Conservation (phyloP, 2,797 vertebrate genomes). For the Melanotaenia parkinsoni region DNA sequence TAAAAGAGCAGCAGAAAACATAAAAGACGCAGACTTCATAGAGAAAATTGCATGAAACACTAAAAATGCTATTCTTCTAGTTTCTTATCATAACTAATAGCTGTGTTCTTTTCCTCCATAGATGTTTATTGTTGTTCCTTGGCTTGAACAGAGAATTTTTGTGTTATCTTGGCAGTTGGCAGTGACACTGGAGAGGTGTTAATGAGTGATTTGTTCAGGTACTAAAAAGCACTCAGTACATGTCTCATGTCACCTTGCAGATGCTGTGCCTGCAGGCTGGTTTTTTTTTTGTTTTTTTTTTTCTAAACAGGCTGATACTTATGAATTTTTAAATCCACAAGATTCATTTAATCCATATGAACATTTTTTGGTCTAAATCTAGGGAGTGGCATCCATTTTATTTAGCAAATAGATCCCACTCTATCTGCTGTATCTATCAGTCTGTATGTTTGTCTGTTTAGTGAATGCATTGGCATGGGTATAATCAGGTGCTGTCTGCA, state of each 20-base stretch:
- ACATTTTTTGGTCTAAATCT: neutral
- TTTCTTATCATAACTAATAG: neutral
- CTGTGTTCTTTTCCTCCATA: neutral
- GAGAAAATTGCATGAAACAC: neutral
- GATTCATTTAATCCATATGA: neutral
- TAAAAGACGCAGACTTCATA: neutral
- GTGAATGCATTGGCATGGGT: neutral
- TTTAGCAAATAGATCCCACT: neutral
- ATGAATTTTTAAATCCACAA: constrained; percentile 9
- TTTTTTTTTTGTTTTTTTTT: constrained; percentile 3
- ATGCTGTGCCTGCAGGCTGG: constrained; percentile 11
- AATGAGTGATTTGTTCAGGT: constrained; percentile 26
- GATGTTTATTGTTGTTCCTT: constrained; percentile 3
- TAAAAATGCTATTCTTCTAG: neutral
- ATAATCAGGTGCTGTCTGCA: constrained; percentile 10
- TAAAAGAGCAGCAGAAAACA: neutral
- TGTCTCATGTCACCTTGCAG: constrained; percentile 17
- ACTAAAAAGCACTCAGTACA: constrained; percentile 18
- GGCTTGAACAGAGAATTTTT: constrained; percentile 11
- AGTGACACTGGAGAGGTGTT: constrained; percentile 8
- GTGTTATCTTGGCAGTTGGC: constrained; percentile 8
- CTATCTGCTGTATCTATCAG: too few species aligned
- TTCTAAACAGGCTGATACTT: constrained; percentile 7
- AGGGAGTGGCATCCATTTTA: neutral
- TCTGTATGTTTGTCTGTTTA: neutral